Evolutionary conservation across 2,797 vertebrate genomes (phyloP).

Genomic region (Trichosurus vulpecula): DNA sequence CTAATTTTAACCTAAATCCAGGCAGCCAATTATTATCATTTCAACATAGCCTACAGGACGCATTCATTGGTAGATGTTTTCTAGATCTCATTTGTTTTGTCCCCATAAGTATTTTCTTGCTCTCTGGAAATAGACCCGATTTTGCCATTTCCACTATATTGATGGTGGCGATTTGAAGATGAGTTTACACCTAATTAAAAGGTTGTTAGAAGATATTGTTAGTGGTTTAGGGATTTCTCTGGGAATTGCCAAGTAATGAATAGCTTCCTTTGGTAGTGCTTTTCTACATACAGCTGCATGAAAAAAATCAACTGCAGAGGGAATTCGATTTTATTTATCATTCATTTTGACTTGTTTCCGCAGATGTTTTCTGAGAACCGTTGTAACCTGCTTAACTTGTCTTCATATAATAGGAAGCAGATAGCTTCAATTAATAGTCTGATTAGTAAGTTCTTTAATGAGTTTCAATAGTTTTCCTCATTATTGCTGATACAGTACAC

Average conservation of each 20-base stretch:
- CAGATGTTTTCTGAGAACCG: slow-evolving; percentile 83
- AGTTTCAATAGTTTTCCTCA: slow-evolving; percentile 79
- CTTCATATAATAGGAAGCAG: slow-evolving; percentile 80
- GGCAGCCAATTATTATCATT: background rate
- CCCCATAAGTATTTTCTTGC: background rate
- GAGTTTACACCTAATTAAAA: slow-evolving; percentile 60
- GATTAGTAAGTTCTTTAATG: slow-evolving; percentile 83
- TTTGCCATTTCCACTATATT: background rate
- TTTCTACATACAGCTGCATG: slow-evolving; percentile 73
- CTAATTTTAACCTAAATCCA: background rate
- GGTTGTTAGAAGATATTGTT: slow-evolving; percentile 58
- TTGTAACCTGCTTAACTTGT: slow-evolving; percentile 83
- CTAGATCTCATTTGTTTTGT: background rate
- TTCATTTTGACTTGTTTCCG: slow-evolving; percentile 82
- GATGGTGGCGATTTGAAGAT: slow-evolving; percentile 6
- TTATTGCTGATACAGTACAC: slow-evolving; percentile 75
- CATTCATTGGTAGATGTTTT: slow-evolving; percentile 12
- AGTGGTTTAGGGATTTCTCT: slow-evolving; percentile 53
- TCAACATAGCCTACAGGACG: slow-evolving; percentile 6
- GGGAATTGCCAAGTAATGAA: slow-evolving; percentile 59
- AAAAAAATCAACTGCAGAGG: slow-evolving; percentile 73
- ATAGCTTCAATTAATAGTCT: slow-evolving; percentile 81
- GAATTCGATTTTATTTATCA: slow-evolving; percentile 79
- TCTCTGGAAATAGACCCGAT: background rate
- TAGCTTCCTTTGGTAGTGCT: slow-evolving; percentile 65